Percentiles rank a stretch among this genome's conserved stretches.
These are phyloP conservation scores for Ganaspis brasiliensis DNA, from an alignment of 2,888 invertebrate genomes.

Conservation along the genomic window DNA sequence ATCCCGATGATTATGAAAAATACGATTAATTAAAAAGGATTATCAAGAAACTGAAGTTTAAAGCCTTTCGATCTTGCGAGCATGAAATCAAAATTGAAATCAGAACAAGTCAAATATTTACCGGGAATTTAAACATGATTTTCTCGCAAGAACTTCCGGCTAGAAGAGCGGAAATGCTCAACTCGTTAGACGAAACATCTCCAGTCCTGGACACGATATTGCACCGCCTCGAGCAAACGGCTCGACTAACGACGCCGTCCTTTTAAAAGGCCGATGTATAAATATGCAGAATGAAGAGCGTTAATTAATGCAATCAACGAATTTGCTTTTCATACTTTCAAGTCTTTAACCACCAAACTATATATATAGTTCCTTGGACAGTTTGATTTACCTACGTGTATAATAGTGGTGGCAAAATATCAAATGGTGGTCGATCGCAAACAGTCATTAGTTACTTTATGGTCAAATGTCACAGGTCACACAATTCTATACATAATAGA, in stretches of 20 bases:
- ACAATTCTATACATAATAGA: slow-evolving; percentile 14
- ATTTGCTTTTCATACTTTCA: slow-evolving; percentile 6
- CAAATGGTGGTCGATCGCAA: background rate
- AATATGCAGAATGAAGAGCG: slow-evolving; percentile 32
- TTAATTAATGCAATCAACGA: slow-evolving; percentile 40
- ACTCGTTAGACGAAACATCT: slow-evolving; percentile 16
- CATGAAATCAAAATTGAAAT: background rate
- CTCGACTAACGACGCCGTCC: slow-evolving; percentile 17
- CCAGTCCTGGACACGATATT: slow-evolving; percentile 19
- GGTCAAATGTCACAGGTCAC: slow-evolving; percentile 35
- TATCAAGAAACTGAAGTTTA: too few species aligned
- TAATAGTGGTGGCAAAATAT: background rate
- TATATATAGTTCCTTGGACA: too few species aligned
- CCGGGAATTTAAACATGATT: background rate
- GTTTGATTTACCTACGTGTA: slow-evolving; percentile 18
- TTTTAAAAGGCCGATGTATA: slow-evolving; percentile 25
- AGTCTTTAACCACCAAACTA: background rate
- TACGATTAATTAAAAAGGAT: too few species aligned
- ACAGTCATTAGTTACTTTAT: slow-evolving; percentile 16
- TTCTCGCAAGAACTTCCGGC: background rate
- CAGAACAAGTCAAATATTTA: background rate
- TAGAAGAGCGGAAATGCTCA: slow-evolving; percentile 22
- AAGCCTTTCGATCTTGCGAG: too few species aligned
- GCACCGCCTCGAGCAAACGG: slow-evolving; percentile 18
- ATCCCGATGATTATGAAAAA: too few species aligned